phyloP scores from a whole-genome alignment of 2,113 vertebrate genomes.

The Peromyscus polionotus region DNA sequence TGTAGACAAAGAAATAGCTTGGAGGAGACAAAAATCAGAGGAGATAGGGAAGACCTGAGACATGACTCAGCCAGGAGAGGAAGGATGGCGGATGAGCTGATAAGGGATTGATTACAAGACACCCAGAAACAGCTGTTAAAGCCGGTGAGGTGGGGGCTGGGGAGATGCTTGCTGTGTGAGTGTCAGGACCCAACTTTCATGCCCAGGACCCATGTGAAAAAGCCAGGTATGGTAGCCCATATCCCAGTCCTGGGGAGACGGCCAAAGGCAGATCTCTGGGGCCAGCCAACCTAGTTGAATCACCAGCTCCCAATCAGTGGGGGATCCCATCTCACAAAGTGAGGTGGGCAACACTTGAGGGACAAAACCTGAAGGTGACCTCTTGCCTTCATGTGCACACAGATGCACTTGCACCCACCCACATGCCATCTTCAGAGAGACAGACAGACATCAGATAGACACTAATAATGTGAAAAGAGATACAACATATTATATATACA shows the following conservation, averaged over 20 bases:
- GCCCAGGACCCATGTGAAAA: not conserved
- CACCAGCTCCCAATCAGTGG: not conserved
- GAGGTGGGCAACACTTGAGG: not conserved
- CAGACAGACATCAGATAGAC: not conserved
- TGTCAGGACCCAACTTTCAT: not conserved
- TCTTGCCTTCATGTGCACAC: not conserved
- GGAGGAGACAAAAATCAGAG: not conserved
- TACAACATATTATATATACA: not conserved
- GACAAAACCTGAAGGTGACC: not conserved
- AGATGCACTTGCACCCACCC: not conserved
- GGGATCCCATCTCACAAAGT: not conserved
- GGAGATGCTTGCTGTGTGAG: not conserved
- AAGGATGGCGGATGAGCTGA: not conserved
- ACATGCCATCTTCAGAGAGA: not conserved
- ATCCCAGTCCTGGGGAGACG: not conserved
- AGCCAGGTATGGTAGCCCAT: not conserved
- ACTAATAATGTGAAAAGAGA: not conserved
- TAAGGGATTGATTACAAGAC: not conserved
- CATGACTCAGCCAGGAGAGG: not conserved
- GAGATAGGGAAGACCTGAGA: not conserved
- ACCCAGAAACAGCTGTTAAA: not conserved
- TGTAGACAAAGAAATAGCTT: not conserved
- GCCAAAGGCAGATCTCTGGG: too few relatives aligned
- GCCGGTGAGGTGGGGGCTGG: not conserved
- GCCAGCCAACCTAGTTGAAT: not conserved